phyloP scores from a whole-genome alignment of 2,113 vertebrate genomes.

The Melanerpes formicivorus region DNA sequence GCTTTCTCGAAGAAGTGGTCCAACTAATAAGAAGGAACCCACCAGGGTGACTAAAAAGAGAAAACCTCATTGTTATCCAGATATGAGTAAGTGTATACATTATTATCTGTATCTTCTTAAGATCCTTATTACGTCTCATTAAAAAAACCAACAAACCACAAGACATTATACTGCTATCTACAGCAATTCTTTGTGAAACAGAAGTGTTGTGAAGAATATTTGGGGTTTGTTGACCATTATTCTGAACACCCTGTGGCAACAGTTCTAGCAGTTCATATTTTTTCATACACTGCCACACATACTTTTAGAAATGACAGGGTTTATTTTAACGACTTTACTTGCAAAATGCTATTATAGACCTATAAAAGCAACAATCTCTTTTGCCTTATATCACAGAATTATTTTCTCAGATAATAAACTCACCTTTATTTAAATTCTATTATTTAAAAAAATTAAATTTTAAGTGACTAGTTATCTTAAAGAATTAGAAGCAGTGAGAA shows the following conservation, averaged over 20 bases:
- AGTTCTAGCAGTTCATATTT: background rate
- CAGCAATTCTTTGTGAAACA: background rate
- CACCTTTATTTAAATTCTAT: background rate
- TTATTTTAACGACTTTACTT: background rate
- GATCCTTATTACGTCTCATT: background rate
- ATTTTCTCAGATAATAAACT: background rate
- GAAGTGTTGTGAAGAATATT: background rate
- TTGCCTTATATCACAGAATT: background rate
- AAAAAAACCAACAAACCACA: background rate
- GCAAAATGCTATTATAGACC: background rate
- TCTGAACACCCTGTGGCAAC: background rate
- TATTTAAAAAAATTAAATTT: constrained; percentile 36
- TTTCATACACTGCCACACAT: background rate
- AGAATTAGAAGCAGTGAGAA: constrained; percentile 7
- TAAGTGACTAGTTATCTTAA: constrained; percentile 5
- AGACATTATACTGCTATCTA: background rate
- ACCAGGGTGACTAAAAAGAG: background rate
- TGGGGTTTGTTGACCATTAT: background rate
- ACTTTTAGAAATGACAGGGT: background rate
- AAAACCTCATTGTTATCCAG: background rate
- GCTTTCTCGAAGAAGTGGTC: background rate
- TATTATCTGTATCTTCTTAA: background rate
- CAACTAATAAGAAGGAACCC: background rate
- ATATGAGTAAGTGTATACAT: background rate
- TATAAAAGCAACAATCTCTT: background rate